Evolutionary conservation across 2,888 invertebrate genomes (phyloP), one percentile per base, ranked within the genome.

Genomic region (Drosophila suboccidentalis): DNA sequence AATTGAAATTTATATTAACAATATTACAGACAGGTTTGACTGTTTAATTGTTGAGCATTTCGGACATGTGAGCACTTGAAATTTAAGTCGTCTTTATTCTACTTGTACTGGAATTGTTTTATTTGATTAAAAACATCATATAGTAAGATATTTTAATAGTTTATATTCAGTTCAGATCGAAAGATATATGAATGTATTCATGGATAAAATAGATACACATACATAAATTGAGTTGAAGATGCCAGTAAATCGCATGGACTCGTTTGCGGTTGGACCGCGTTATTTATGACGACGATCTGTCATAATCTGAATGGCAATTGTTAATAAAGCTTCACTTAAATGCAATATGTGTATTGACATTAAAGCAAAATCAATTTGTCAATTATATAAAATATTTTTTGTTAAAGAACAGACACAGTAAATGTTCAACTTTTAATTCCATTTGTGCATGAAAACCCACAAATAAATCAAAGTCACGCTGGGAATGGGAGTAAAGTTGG

Each of bases 401-500:
- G 67, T 80, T 71, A 71, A 73, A 64, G 71, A 64, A 53, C 53
- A 68, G 54, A 34, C 61, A 59, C 49, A 34, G 54, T 47, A 53
- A 69, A 72, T 74, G 88, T 84, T 72, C 59, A 89, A 74, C 84
- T 79, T 85, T 85, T 85, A 87, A 89, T 85, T 85, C 89, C 84
- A 87, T 88, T 85, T 82, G 83, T 70, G 71, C 80, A 57, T 66
- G 57, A 68, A 72, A 78, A 70, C 75, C 80, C 71, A 68, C 88
- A 85, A 87, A 89, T 85, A 89, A 85, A 85, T 85, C 88, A 85
- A 89, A 84, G 89, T 89, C 82, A 74, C 57, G 71, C 62, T 46
- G 59, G 26, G 49, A 60, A 38, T 57, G 53, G 50, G 49, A 64
- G 50, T 59, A 55, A 50, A 38, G 19, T 15, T 38, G 39, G 47